These are phyloP conservation scores for Chaunax sp. DNA, from an alignment of 2,797 vertebrate genomes.

Conservation along the genomic window DNA sequence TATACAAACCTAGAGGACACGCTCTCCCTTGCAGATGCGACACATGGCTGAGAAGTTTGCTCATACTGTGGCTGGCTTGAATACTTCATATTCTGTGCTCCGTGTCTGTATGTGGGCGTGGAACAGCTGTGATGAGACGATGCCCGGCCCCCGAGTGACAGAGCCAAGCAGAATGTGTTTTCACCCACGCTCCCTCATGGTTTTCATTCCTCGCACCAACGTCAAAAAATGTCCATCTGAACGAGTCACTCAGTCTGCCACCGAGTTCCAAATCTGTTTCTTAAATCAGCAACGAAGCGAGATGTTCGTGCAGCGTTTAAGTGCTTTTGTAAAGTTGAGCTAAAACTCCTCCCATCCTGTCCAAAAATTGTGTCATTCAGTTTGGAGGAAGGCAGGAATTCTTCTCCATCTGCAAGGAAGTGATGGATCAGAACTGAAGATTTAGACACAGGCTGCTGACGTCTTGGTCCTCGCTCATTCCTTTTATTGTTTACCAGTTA, in stretches of 20 bases:
- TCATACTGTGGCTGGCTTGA: constrained; percentile 37
- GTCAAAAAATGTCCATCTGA: constrained; percentile 10
- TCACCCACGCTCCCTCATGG: constrained; percentile 67
- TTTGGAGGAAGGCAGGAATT: constrained; percentile 14
- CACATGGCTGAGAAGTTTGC: constrained; percentile 66
- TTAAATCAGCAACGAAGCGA: constrained; percentile 21
- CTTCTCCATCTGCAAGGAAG: constrained; percentile 7
- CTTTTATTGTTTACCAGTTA: too few relatives aligned
- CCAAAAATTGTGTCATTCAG: neutral
- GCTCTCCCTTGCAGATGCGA: constrained; percentile 30
- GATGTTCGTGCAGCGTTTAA: constrained; percentile 6
- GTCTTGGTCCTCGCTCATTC: too few relatives aligned
- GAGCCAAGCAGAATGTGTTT: constrained; percentile 67
- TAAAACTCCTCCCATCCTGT: constrained; percentile 9
- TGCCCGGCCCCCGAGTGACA: constrained; percentile 60
- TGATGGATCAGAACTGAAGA: constrained; percentile 17
- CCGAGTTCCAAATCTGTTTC: constrained; percentile 19
- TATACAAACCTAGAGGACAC: constrained; percentile 2
- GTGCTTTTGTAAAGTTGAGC: constrained; percentile 8
- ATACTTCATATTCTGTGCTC: constrained; percentile 61
- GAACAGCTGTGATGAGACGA: constrained; percentile 77
- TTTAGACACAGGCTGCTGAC: too few relatives aligned
- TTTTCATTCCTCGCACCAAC: constrained; percentile 52
- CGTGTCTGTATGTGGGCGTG: constrained; percentile 66
- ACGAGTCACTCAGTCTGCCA: constrained; percentile 18